These are phyloP conservation scores for Drosophila greeni DNA, from an alignment of 2,888 invertebrate species.

Conservation along the genomic window DNA sequence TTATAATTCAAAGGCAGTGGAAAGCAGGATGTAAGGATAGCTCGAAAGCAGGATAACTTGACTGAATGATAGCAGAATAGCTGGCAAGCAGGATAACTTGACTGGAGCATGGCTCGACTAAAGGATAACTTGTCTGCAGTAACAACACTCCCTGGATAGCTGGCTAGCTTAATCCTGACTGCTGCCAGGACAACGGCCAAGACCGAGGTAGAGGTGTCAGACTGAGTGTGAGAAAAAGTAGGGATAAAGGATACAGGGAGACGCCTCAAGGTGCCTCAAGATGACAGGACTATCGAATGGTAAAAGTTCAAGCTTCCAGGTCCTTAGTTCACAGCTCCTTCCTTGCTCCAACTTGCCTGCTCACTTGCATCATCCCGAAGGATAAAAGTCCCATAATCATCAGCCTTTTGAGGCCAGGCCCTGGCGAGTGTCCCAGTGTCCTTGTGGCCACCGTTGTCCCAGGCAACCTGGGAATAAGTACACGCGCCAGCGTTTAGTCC, in stretches of 20 bases:
- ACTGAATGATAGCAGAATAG: not conserved
- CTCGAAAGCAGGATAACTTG: too few relatives aligned
- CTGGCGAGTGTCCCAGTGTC: not conserved
- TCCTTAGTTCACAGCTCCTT: not conserved
- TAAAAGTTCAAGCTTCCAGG: constrained; percentile 5
- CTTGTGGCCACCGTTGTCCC: constrained; percentile 37
- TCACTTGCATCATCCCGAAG: constrained; percentile 2
- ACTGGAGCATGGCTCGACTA: too few relatives aligned
- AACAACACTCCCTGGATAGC: too few relatives aligned
- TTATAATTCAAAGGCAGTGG: constrained; percentile 20
- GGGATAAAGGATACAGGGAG: not conserved
- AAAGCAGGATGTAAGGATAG: too few relatives aligned
- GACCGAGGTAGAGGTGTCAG: not conserved
- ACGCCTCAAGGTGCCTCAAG: not conserved
- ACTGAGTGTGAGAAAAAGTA: not conserved
- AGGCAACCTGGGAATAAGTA: constrained; percentile 33
- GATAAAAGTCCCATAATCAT: constrained; percentile 7
- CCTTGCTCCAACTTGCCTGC: not conserved
- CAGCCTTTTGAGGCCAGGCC: constrained; percentile 1
- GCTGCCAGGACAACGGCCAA: constrained; percentile 7
- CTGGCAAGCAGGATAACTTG: not conserved
- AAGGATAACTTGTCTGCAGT: too few relatives aligned
- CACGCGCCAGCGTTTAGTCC: constrained; percentile 54
- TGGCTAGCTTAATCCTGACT: not conserved
- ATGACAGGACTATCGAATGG: constrained; percentile 14